Conservation (phyloP, 2,113 vertebrate species). For the Scartelaos histophorus region DNA sequence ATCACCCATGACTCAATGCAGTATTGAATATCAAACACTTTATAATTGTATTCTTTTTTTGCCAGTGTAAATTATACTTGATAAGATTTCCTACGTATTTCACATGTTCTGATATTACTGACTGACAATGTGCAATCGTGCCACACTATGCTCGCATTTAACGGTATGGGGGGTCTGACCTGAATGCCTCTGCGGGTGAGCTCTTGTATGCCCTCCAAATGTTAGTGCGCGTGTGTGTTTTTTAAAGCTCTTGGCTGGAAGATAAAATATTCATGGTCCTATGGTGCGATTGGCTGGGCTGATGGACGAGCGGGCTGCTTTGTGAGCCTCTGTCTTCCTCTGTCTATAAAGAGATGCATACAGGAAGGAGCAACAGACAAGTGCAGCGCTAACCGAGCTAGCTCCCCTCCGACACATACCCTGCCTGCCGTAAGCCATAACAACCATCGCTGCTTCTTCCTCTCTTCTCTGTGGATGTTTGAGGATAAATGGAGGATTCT, state of each 20-base stretch:
- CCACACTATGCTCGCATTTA: slow-evolving; percentile 47
- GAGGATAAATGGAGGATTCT: slow-evolving; percentile 67
- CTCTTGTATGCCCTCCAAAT: slow-evolving; percentile 62
- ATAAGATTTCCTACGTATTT: neutral
- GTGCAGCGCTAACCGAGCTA: slow-evolving; percentile 48
- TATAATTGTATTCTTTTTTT: neutral
- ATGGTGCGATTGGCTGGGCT: slow-evolving; percentile 69
- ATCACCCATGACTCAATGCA: neutral
- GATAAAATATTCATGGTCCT: slow-evolving; percentile 75
- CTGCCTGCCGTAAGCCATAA: neutral
- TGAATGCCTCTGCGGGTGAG: slow-evolving; percentile 67
- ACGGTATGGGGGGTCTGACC: slow-evolving; percentile 58
- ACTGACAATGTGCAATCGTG: neutral
- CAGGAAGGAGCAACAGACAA: slow-evolving; percentile 54
- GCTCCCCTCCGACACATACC: slow-evolving; percentile 28
- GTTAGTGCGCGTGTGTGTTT: slow-evolving; percentile 42
- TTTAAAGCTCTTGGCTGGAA: slow-evolving; percentile 60
- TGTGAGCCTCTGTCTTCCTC: slow-evolving; percentile 23
- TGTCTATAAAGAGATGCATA: slow-evolving; percentile 63
- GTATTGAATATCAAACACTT: neutral
- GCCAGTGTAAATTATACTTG: neutral
- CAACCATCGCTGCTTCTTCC: slow-evolving; percentile 7
- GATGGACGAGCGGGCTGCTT: slow-evolving; percentile 61
- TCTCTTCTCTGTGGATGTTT: slow-evolving; percentile 54
- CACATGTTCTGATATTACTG: no score